phyloP scores from a whole-genome alignment of 2,113 vertebrate genomes.

The Plotosus lineatus region DNA sequence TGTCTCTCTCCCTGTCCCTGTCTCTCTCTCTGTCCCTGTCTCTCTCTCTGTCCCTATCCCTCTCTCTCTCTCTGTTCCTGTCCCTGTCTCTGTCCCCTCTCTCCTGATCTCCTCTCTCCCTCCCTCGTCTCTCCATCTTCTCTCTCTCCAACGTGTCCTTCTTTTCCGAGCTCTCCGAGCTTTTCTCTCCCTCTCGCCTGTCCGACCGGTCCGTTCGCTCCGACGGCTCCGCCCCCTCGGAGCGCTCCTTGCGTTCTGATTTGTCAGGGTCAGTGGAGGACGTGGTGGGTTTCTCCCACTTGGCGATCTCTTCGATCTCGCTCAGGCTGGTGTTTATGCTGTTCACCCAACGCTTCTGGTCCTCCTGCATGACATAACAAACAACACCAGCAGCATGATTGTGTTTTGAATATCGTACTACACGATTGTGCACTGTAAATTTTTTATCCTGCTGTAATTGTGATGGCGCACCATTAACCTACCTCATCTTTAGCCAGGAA shows the following conservation, averaged over 20 bases:
- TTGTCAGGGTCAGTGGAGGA: slow-evolving; percentile 71
- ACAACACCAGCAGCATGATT: no score
- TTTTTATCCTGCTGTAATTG: not conserved
- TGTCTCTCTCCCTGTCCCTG: slow-evolving; percentile 58
- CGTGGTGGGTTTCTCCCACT: slow-evolving; percentile 73
- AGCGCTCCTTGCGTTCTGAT: slow-evolving; percentile 75
- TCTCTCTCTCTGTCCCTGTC: slow-evolving; percentile 64
- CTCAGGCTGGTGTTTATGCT: slow-evolving; percentile 67
- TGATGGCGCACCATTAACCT: slow-evolving; percentile 52
- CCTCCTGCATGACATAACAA: slow-evolving; percentile 66
- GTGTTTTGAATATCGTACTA: no score
- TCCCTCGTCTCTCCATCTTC: slow-evolving; percentile 57
- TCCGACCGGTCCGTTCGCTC: slow-evolving; percentile 69
- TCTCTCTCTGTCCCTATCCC: slow-evolving; percentile 71
- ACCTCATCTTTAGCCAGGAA: slow-evolving; percentile 95
- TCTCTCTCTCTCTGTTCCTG: slow-evolving; percentile 56
- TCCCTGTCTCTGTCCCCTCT: slow-evolving; percentile 68
- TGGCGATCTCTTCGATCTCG: slow-evolving; percentile 67
- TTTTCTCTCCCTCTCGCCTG: slow-evolving; percentile 73
- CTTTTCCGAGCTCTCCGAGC: slow-evolving; percentile 75
- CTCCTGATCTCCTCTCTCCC: slow-evolving; percentile 57
- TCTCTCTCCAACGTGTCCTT: slow-evolving; percentile 71
- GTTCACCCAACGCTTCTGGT: slow-evolving; percentile 73
- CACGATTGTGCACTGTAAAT: no score
- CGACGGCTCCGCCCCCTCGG: slow-evolving; percentile 70